These are phyloP conservation scores for Lottia scabra DNA, from an alignment of 2,888 invertebrate genomes.

Conservation along the genomic window DNA sequence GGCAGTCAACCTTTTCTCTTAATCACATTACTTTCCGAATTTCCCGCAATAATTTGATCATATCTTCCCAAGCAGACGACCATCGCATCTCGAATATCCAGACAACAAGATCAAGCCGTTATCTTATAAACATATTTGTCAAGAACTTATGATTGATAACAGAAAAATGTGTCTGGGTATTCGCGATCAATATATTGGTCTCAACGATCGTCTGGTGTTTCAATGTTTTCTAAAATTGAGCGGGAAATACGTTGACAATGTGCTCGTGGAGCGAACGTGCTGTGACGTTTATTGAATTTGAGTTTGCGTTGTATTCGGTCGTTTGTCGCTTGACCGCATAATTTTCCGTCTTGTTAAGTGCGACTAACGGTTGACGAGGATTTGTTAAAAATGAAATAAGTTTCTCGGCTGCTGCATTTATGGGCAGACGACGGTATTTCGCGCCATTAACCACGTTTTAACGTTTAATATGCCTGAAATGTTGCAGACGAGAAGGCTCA, in stretches of 20 bases:
- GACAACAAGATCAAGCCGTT: neutral
- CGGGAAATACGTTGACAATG: neutral
- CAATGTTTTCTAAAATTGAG: slow-evolving; percentile 4
- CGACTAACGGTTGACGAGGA: slow-evolving; percentile 1
- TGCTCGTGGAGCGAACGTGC: neutral
- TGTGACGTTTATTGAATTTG: slow-evolving; percentile 7
- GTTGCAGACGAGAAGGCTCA: no score
- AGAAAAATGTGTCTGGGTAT: neutral
- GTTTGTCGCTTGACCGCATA: neutral
- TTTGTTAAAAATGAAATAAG: slow-evolving; percentile 1
- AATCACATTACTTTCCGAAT: neutral
- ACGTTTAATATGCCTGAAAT: no score
- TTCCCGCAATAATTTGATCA: slow-evolving; percentile 4
- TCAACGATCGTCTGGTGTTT: neutral
- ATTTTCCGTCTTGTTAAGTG: slow-evolving; percentile 1
- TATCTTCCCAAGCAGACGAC: slow-evolving; percentile 1
- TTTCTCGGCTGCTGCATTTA: neutral
- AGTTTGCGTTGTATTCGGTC: neutral
- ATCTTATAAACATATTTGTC: neutral
- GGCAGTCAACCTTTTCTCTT: neutral
- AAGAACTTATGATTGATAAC: neutral
- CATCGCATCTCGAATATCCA: neutral
- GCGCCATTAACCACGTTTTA: neutral
- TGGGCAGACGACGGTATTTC: neutral
- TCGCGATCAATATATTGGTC: neutral